Evolutionary conservation across 2,113 vertebrate genomes (phyloP), one percentile per base, ranked within the genome.

Genomic region (Amphiprion ocellaris): DNA sequence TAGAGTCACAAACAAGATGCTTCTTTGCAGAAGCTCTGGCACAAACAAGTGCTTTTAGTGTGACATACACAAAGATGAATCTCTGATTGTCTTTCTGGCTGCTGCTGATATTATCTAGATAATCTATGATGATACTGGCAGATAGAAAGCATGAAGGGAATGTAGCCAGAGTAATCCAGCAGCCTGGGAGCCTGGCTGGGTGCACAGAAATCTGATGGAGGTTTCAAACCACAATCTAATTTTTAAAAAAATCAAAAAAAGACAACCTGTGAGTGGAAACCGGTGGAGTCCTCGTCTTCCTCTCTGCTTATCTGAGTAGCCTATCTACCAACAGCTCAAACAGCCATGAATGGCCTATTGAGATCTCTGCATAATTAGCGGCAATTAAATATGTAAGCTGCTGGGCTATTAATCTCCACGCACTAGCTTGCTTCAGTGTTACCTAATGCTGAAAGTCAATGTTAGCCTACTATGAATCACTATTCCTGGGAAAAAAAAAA

Each of bases 311-410:
- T 49, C 12, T 47, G 61, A 85, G 50, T 49, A 30, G 73, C 33
- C 68, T 9, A 53, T 68, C 73, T n/a, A 69, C 54, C 63, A 61
- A 28, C 49, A 79, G 79, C 79, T 83, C 69, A 70, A 81, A 86
- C 69, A 55, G 46, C 74, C 74, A 79, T 66, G 49, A 91, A 87
- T 89, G 75, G 81, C 82, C 88, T 79, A 74, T 88, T 73, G 54
- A 87, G 59, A 67, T 66, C 74, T 89, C 86, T 79, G 58, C 82
- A 82, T 87, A 91, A 90, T 90, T 83, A 81, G 75, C 72, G 89
- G 77, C 81, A 87, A 89, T 90, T 87, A 83, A 83, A 87, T 54
- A 76, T 67, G 77, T 60, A 73, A 82, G 70, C 69, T 84, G 87
- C 78, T 67, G 83, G 79, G 82, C 79, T 81, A 86, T 79, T 90